Evolutionary conservation across 2,888 invertebrate genomes (phyloP).

Genomic region (Acholoe squamosa): DNA sequence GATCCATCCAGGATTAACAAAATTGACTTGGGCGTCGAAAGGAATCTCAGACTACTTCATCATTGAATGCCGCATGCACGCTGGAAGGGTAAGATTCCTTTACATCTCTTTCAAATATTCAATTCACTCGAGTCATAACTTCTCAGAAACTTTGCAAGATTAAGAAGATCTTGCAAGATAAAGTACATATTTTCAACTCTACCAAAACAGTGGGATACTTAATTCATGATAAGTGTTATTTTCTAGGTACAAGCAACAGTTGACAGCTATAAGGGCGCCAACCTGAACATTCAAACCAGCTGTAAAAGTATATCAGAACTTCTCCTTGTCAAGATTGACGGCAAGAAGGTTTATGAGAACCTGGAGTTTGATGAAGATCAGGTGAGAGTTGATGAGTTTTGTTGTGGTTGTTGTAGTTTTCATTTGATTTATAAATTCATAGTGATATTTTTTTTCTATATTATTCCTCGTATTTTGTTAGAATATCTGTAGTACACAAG

Average conservation of each 20-base stretch:
- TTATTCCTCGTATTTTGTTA: no score
- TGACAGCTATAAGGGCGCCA: conserved; percentile 92
- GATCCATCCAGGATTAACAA: conserved; percentile 83
- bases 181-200: no score
- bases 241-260: conserved; percentile 87
- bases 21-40: conserved; percentile 83
- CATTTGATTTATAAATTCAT: no score
- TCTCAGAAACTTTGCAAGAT: not conserved
- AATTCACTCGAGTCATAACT: not conserved
- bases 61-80: conserved; percentile 81
- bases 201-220: no score
- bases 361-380: conserved; percentile 83
- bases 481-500: no score
- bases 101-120: not conserved
- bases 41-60: conserved; percentile 83
- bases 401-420: no score
- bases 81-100: conserved; percentile 75
- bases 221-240: not conserved
- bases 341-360: conserved; percentile 82
- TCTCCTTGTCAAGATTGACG: conserved; percentile 82
- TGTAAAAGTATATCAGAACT: conserved; percentile 82
- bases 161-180: no score
- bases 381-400: conserved; percentile 66
- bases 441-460: no score
- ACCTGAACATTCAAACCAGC: conserved; percentile 83